phyloP scores from a whole-genome alignment of 2,888 invertebrate species.

The Cryptus armator region DNA sequence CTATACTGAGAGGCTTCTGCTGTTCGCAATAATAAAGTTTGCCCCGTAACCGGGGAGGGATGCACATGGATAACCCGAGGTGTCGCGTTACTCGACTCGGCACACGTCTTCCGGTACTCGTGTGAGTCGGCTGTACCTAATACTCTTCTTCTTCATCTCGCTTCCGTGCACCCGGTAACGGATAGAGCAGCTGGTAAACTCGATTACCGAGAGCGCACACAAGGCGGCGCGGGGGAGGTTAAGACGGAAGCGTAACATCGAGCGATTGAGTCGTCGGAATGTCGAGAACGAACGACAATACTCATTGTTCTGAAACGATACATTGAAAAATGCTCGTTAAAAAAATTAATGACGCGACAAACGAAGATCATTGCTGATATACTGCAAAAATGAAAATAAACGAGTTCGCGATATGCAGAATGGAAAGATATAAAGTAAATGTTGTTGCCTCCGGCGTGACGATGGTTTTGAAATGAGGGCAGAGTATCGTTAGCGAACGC shows the following conservation, averaged over 20 bases:
- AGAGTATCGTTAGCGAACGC: not conserved
- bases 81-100: slow-evolving; percentile 50
- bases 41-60: slow-evolving; percentile 37
- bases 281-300: not conserved
- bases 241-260: not conserved
- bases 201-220: slow-evolving; percentile 16
- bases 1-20: slow-evolving; percentile 29
- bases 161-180: not conserved
- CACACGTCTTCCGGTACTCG: slow-evolving; percentile 47
- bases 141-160: not conserved
- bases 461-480: slow-evolving; percentile 27
- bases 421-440: slow-evolving; percentile 10
- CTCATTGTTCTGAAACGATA: slow-evolving; percentile 14
- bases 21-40: slow-evolving; percentile 59
- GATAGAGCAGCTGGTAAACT: slow-evolving; percentile 25
- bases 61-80: slow-evolving; percentile 16
- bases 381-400: not conserved
- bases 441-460: slow-evolving; percentile 22
- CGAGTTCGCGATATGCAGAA: not conserved
- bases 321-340: slow-evolving; percentile 10
- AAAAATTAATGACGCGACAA: slow-evolving; percentile 19
- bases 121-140: slow-evolving; percentile 24
- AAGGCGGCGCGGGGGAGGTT: not conserved
- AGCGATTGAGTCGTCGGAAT: not conserved
- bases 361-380: not conserved